Evolutionary conservation across 2,113 vertebrate genomes (phyloP).

Genomic region (Halichoerus grypus): DNA sequence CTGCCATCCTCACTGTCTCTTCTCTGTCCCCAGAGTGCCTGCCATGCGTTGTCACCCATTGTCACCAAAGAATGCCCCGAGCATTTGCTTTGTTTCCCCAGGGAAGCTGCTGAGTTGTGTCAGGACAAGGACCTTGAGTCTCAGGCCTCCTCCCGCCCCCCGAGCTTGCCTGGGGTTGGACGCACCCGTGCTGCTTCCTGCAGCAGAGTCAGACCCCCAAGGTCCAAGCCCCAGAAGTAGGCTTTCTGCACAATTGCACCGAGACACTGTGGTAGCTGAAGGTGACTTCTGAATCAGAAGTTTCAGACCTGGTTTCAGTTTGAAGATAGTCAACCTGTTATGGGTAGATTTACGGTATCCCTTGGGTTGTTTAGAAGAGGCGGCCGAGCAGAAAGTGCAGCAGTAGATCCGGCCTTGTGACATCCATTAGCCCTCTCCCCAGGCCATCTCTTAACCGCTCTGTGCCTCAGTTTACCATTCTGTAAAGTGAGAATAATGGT

Average conservation of each 20-base stretch:
- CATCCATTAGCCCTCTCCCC: no score
- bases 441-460: background rate
- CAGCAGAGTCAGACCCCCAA: background rate
- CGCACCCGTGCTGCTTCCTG: background rate
- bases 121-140: background rate
- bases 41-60: background rate
- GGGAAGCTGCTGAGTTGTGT: background rate
- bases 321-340: background rate
- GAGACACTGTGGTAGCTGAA: background rate
- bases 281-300: constrained; percentile 26
- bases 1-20: background rate
- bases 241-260: background rate
- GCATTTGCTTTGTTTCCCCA: background rate
- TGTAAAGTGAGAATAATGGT: background rate
- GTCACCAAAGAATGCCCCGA: background rate
- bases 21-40: background rate
- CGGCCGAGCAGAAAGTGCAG: background rate
- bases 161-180: fast-evolving
- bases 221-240: background rate
- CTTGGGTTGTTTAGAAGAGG: background rate
- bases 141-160: fast-evolving
- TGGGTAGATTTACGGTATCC: background rate
- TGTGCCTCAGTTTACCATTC: background rate
- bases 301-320: background rate
- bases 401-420: background rate